Evolutionary conservation across 1,140 invertebrate species (phyloP).

Genomic region (Bombus difficillimus): DNA sequence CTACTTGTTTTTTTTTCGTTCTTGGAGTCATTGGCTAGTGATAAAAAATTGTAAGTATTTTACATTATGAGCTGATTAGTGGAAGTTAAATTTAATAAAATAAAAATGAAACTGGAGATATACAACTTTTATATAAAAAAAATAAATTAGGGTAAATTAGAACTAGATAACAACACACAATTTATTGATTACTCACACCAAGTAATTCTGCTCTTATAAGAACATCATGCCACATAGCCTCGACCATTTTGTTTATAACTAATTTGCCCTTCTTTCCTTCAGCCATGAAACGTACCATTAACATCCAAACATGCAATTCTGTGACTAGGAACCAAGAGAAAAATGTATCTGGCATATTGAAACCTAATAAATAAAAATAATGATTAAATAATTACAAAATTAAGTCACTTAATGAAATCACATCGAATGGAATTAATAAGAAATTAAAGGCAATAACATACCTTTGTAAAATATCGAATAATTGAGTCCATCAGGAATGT

Average conservation of each 20-base stretch:
- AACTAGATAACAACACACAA: background rate
- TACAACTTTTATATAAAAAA: background rate
- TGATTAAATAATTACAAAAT: background rate
- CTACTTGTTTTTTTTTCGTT: constrained; percentile 84
- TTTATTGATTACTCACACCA: constrained; percentile 83
- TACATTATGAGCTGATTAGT: constrained; percentile 3
- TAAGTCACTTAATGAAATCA: background rate
- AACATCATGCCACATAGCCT: constrained; percentile 93
- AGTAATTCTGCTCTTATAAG: constrained; percentile 87
- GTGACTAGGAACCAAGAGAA: constrained; percentile 92
- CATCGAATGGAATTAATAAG: background rate
- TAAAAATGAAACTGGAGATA: background rate
- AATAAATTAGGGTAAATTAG: background rate
- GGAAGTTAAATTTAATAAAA: constrained; percentile 12
- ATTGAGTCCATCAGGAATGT: constrained; percentile 34
- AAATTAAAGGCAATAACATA: constrained; percentile 24
- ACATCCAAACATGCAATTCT: constrained; percentile 93
- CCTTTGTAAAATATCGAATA: constrained; percentile 59
- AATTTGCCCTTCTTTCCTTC: constrained; percentile 87
- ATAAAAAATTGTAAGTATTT: constrained; percentile 16
- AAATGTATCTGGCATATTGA: constrained; percentile 90
- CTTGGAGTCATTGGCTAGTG: constrained; percentile 73
- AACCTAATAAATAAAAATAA: constrained; percentile 82
- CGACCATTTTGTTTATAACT: constrained; percentile 88
- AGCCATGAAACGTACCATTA: constrained; percentile 89